Conservation (phyloP, 2,797 vertebrate species). For the Lophotriccus pileatus region DNA sequence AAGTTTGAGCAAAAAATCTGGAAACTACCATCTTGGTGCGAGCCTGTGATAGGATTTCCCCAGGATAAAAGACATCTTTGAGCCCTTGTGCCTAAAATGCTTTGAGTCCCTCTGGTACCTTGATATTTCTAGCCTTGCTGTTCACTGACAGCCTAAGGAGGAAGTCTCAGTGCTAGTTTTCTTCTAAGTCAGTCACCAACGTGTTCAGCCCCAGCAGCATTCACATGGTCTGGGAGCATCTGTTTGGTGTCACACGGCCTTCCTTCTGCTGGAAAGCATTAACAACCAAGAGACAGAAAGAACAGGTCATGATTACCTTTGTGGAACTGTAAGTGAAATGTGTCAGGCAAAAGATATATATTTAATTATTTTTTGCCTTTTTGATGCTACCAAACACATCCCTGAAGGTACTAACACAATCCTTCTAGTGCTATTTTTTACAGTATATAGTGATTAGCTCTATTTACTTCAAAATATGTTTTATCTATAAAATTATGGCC, state of each 20-base stretch:
- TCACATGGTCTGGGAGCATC: not conserved
- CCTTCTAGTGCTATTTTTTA: not conserved
- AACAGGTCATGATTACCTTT: not conserved
- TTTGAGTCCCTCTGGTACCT: not conserved
- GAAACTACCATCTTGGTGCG: not conserved
- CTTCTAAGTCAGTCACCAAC: not conserved
- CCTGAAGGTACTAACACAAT: not conserved
- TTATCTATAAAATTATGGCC: not conserved
- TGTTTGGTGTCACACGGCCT: not conserved
- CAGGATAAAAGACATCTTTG: not conserved
- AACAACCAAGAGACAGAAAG: not conserved
- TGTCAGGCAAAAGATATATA: not conserved
- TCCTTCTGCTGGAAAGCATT: not conserved
- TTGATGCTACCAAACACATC: not conserved
- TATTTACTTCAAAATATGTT: not conserved
- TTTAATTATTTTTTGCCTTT: constrained; percentile 10
- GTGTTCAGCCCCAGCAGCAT: not conserved
- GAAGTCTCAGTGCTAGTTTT: not conserved
- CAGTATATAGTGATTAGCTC: not conserved
- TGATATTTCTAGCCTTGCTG: not conserved
- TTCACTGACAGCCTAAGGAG: not conserved
- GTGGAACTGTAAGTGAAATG: not conserved
- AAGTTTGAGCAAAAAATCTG: not conserved
- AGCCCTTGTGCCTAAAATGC: not conserved
- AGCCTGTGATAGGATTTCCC: not conserved